Conservation (phyloP, 2,113 vertebrate genomes). For the Colaptes auratus region DNA sequence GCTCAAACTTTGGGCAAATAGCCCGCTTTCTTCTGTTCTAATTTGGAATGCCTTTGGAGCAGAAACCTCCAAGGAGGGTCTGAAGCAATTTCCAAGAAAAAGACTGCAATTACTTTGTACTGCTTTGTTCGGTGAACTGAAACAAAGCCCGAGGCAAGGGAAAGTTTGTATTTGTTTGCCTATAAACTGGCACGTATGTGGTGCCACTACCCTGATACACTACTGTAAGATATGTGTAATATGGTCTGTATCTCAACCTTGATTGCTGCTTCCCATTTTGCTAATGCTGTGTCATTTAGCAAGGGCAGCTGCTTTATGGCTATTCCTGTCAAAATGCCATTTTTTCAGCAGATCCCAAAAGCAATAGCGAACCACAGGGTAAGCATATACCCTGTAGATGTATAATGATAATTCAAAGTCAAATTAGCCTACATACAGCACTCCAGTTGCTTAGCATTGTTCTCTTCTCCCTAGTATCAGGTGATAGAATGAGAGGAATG, state of each 20-base stretch:
- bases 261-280: not conserved
- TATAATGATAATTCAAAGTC: not conserved
- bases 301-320: not conserved
- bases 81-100: constrained; percentile 44
- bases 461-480: too few relatives aligned
- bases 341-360: not conserved
- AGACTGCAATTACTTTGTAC: constrained; percentile 25
- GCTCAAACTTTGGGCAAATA: constrained; percentile 15
- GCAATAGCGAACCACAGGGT: not conserved
- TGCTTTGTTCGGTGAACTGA: constrained; percentile 13
- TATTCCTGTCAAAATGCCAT: not conserved
- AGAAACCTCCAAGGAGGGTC: constrained; percentile 39
- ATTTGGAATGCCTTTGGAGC: constrained; percentile 13
- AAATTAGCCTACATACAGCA: not conserved
- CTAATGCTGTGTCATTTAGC: not conserved
- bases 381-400: not conserved
- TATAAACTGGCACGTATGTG: not conserved
- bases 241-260: not conserved
- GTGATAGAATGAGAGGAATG: too few relatives aligned
- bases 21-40: not conserved
- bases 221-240: too few relatives aligned
- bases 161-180: not conserved
- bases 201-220: not conserved
- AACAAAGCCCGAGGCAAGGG: not conserved
- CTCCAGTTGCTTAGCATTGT: not conserved